Percentiles rank a stretch among this genome's conserved stretches.
These are phyloP conservation scores for Enteromius radiatus DNA, from an alignment of 2,797 vertebrate genomes.

Conservation along the genomic window DNA sequence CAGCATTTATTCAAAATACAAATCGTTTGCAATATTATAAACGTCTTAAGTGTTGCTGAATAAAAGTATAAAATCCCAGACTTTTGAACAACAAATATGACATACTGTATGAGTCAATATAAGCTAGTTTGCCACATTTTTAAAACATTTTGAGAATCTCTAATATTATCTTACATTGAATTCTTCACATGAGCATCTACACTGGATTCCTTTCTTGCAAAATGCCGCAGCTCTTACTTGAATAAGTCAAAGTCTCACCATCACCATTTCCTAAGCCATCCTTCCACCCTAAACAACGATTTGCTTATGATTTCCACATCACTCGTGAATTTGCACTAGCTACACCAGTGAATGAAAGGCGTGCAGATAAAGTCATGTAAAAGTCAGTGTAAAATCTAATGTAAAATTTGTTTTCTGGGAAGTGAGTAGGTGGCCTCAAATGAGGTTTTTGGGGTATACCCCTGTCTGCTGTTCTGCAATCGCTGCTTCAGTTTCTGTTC, in stretches of 20 bases:
- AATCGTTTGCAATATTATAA: neutral
- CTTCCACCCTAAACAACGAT: neutral
- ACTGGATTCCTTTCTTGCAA: neutral
- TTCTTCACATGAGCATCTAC: neutral
- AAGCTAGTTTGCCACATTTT: neutral
- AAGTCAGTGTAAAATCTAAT: neutral
- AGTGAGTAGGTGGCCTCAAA: constrained; percentile 40
- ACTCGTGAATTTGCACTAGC: neutral
- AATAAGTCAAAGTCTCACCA: neutral
- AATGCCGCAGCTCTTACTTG: neutral
- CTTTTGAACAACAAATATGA: neutral
- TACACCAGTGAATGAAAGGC: neutral
- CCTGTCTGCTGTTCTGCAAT: neutral
- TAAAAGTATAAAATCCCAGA: neutral
- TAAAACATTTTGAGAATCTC: neutral
- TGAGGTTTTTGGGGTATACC: constrained; percentile 37
- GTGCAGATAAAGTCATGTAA: neutral
- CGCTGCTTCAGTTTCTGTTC: constrained; percentile 31
- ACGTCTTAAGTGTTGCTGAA: neutral
- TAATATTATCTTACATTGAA: neutral
- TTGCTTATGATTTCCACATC: neutral
- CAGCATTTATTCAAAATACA: neutral
- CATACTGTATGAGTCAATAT: too few species aligned
- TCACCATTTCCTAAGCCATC: neutral
- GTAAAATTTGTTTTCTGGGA: constrained; percentile 36